These are phyloP conservation scores for Nemotelus nigrinus DNA, from an alignment of 2,888 invertebrate species.

Conservation along the genomic window DNA sequence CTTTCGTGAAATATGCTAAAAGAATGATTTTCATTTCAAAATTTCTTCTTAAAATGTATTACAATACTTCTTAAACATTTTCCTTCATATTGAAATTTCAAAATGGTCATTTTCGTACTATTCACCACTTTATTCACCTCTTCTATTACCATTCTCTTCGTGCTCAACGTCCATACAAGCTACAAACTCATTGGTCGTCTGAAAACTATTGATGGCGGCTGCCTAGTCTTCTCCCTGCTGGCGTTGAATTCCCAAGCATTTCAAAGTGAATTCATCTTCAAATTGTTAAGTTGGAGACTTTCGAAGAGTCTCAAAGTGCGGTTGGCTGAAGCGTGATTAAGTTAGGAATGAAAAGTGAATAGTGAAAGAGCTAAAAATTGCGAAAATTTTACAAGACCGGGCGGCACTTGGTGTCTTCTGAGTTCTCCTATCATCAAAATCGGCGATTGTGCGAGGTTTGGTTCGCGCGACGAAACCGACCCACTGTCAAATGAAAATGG, in stretches of 20 bases:
- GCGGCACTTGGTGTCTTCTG: constrained; percentile 24
- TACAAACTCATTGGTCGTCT: background rate
- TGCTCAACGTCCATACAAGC: background rate
- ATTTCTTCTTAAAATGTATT: no score
- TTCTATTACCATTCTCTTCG: no score
- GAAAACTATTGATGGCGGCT: constrained; percentile 22
- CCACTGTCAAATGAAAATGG: constrained; percentile 71
- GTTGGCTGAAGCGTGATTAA: constrained; percentile 1
- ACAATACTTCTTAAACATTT: no score
- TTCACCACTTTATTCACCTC: no score
- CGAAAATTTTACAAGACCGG: constrained; percentile 26
- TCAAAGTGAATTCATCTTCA: constrained; percentile 17
- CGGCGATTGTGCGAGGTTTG: background rate
- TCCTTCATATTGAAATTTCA: no score
- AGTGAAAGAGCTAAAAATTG: background rate
- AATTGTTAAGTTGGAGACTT: constrained; percentile 5
- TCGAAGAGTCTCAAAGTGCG: constrained; percentile 7
- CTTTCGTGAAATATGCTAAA: no score
- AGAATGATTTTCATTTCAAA: no score
- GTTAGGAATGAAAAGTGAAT: constrained; percentile 27
- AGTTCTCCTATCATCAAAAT: background rate
- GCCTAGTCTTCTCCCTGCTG: background rate
- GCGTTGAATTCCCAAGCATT: background rate
- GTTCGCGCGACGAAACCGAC: constrained; percentile 14
- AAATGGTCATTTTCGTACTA: no score